These are phyloP conservation scores for Felis chaus DNA, from an alignment of 2,113 vertebrate genomes.

Conservation along the genomic window DNA sequence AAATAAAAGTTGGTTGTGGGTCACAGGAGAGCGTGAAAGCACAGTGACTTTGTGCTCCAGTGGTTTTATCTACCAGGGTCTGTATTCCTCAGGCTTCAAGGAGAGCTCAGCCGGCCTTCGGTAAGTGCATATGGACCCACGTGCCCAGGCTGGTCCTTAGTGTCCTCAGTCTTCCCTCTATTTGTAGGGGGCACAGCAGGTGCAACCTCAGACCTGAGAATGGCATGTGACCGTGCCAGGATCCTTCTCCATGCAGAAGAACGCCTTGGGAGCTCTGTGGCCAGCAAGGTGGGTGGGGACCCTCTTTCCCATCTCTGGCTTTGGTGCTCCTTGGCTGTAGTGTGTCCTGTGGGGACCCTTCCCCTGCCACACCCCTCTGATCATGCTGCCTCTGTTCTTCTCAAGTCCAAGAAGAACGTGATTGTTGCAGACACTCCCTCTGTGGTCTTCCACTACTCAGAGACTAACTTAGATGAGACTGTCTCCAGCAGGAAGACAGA, in stretches of 20 bases:
- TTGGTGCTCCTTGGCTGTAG: too few relatives aligned
- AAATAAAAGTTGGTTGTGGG: neutral
- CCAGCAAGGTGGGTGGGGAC: slow-evolving; percentile 86
- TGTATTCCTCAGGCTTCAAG: neutral
- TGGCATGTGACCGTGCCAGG: slow-evolving; percentile 81
- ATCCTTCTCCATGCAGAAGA: slow-evolving; percentile 80
- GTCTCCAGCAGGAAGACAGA: slow-evolving; percentile 85
- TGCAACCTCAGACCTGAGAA: slow-evolving; percentile 81
- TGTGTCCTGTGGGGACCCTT: neutral
- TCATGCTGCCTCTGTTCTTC: neutral
- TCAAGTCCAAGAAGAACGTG: slow-evolving; percentile 91
- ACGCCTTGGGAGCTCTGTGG: slow-evolving; percentile 51
- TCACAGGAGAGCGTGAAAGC: rapidly evolving
- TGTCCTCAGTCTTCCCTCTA: neutral
- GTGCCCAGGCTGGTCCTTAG: rapidly evolving
- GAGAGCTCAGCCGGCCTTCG: neutral
- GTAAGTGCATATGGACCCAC: rapidly evolving
- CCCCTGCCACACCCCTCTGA: neutral
- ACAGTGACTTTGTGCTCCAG: neutral
- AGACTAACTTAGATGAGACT: slow-evolving; percentile 80
- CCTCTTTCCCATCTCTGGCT: rapidly evolving
- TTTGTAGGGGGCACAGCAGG: slow-evolving; percentile 58
- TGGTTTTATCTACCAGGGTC: rapidly evolving
- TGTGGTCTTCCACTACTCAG: slow-evolving; percentile 88
- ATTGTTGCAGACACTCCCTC: slow-evolving; percentile 88